Percentiles rank a stretch among this genome's conserved stretches.
phyloP scores from a whole-genome alignment of 1,140 invertebrate genomes.

The Cotesia chilonis region DNA sequence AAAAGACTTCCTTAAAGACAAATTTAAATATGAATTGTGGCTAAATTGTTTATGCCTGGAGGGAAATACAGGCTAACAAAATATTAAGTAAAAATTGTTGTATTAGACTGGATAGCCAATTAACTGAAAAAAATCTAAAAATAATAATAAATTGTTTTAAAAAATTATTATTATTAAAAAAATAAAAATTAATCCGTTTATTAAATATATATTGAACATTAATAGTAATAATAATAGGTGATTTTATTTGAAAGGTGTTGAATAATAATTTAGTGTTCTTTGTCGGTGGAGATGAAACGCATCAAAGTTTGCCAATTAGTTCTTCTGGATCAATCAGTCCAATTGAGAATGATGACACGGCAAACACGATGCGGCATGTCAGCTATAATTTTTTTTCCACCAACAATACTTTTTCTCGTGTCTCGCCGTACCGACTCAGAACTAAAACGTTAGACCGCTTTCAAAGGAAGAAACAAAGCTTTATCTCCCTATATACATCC shows the following conservation, averaged over 20 bases:
- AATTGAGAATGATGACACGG: slow-evolving; percentile 28
- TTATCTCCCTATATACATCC: too few species aligned
- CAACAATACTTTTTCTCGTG: not conserved
- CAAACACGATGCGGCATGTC: slow-evolving; percentile 13
- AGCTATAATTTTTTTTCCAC: not conserved
- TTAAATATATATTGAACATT: too few species aligned
- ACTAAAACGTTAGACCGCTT: slow-evolving; percentile 1
- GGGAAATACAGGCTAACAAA: too few species aligned
- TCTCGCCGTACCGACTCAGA: not conserved
- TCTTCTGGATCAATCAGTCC: slow-evolving; percentile 24
- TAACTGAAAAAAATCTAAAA: too few species aligned
- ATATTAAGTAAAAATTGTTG: too few species aligned
- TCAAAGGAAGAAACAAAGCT: slow-evolving; percentile 3
- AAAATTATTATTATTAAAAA: too few species aligned
- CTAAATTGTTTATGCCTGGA: too few species aligned
- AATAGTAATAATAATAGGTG: not conserved
- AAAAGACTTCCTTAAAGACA: too few species aligned
- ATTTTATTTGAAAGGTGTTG: not conserved
- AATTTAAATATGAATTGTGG: too few species aligned
- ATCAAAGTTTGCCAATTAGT: slow-evolving; percentile 31
- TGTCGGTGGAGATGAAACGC: slow-evolving; percentile 25
- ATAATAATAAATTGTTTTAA: too few species aligned
- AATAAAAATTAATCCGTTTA: too few species aligned
- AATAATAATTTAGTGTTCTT: not conserved
- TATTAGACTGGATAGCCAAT: too few species aligned